Base-by-base conservation (phyloP, 1,140 invertebrate species). In the Agrilus planipennis region DNA sequence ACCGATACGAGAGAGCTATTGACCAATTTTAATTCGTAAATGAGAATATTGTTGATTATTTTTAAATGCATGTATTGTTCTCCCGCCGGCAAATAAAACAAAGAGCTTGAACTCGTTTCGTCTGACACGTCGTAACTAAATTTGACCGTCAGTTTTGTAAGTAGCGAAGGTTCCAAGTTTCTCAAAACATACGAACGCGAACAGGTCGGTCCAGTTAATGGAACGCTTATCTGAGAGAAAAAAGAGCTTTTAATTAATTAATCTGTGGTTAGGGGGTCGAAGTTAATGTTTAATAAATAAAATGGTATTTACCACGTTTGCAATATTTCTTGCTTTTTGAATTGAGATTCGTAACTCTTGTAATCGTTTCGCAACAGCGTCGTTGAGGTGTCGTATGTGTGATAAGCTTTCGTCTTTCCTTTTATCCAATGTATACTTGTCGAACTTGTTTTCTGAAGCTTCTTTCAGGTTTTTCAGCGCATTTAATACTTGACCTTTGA, bases 11-110 rank as follows among this genome's bases (percentile, higher is more conserved):
- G 23, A 5, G 12, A 3, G 12, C 14, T 7, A 3, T 76, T 79
- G 7, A 84, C 85, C 2, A 81, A 68, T 58, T 85, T 79, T 85
- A 84, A 89, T 1, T 77, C 52, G 35, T 86, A 79, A 42, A 75
- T 67, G 10, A 89, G 77, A 38, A 75, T 77, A 18, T 83, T 69
- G 44, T 88, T 72, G 1, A 81, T 67, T 62, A 91, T 74, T 60
- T 90, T 85, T 17, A 93, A 54, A 1, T 79, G 74, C 15, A 92
- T 70, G 46, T 82, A 90, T 47, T 91, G 85, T 0, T 69, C 63
- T 14, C 69, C 51, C 14, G 50, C 47, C 2, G 67, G 53, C 27
- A 72, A 55, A 57, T 64, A 70, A 6, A 61, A 45, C 14, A 72
- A 37, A 0, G 55, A 60, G 16, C 20, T 22, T 10, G 54, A 59